A percentile compares a stretch with the other conserved stretches of the same genome.
Evolutionary conservation across 2,113 vertebrate species (phyloP).

Genomic region (Oncorhynchus keta): DNA sequence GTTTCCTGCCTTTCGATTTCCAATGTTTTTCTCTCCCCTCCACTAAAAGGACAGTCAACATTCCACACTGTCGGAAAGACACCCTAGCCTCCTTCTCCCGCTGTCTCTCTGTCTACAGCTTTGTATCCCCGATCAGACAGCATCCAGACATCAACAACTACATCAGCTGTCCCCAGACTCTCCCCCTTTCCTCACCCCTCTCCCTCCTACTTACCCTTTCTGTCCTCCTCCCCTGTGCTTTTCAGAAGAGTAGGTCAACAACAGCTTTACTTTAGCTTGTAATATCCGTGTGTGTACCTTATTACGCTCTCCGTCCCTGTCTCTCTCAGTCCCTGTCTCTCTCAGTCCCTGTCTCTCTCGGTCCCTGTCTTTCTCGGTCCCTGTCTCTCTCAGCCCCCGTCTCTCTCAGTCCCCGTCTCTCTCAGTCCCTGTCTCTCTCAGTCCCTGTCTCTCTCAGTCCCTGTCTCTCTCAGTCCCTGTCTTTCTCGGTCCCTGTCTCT

Average conservation of each 20-base stretch:
- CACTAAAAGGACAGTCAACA: not conserved
- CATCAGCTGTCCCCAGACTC: not conserved
- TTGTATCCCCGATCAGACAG: too few species aligned
- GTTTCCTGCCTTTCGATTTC: not conserved
- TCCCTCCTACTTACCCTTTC: constrained; percentile 49
- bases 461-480: not conserved
- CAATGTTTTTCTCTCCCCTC: not conserved
- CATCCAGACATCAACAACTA: not conserved
- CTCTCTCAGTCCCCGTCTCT: not conserved
- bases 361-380: not conserved
- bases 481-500: not conserved
- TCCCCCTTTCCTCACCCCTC: not conserved
- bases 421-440: not conserved
- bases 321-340: constrained; percentile 8
- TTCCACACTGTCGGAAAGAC: not conserved
- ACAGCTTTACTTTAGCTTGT: not conserved
- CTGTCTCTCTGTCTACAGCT: not conserved
- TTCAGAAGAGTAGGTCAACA: constrained; percentile 52
- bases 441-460: not conserved
- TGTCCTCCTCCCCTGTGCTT: constrained; percentile 52
- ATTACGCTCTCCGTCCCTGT: constrained; percentile 14
- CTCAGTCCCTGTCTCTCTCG: not conserved
- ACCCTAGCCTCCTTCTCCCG: not conserved
- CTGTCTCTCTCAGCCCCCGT: not conserved
- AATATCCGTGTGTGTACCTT: constrained; percentile 4